phyloP scores from a whole-genome alignment of 2,113 vertebrate genomes.

The Rhabdomys dilectus region DNA sequence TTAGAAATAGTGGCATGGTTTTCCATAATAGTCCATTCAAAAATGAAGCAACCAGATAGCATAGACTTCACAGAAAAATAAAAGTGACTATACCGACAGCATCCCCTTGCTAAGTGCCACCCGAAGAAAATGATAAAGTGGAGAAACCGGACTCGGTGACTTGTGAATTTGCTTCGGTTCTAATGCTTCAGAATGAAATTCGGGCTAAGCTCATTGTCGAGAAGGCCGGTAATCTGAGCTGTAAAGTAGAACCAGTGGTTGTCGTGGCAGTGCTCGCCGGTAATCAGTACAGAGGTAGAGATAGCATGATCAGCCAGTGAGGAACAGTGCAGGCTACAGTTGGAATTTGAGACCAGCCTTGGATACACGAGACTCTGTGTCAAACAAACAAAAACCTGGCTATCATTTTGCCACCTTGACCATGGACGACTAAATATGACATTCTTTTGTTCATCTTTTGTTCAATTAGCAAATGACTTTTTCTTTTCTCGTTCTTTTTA shows the following conservation, averaged over 20 bases:
- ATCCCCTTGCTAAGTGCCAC: neutral
- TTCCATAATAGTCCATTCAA: slow-evolving; percentile 6
- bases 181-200: neutral
- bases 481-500: neutral
- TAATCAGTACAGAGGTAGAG: neutral
- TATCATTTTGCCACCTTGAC: neutral
- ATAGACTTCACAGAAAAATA: slow-evolving; percentile 4
- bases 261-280: neutral
- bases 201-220: slow-evolving; percentile 1
- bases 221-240: neutral
- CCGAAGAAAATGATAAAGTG: neutral
- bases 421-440: neutral
- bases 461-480: neutral
- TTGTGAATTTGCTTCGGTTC: neutral
- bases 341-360: neutral
- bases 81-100: neutral
- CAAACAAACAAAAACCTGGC: neutral
- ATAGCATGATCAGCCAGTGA: neutral
- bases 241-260: neutral
- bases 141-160: neutral
- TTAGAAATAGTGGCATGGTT: slow-evolving; percentile 47
- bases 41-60: neutral
- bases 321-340: neutral
- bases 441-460: neutral
- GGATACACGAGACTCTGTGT: neutral